Percentiles rank a stretch among this genome's conserved stretches.
Conservation (phyloP, 2,888 invertebrate species). For the Macrophya alboannulata region DNA sequence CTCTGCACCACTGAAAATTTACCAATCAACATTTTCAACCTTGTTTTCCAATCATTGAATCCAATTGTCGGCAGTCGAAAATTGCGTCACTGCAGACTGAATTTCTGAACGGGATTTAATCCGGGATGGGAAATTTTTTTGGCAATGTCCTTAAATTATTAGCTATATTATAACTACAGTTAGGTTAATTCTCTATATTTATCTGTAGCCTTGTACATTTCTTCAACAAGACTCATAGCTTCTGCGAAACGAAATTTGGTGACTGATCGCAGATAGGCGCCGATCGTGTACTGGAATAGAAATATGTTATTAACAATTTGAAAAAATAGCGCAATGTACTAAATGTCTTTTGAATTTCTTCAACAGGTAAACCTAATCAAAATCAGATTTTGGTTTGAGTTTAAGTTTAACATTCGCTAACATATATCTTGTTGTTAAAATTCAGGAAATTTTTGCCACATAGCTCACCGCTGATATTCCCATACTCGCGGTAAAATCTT, state of each 20-base stretch:
- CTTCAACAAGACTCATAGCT: conserved; percentile 22
- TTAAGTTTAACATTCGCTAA: not conserved
- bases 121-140: too few relatives aligned
- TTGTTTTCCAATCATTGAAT: not conserved
- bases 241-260: conserved; percentile 20
- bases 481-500: not conserved
- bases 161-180: not conserved
- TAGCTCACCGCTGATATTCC: not conserved
- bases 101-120: not conserved
- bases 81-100: too few relatives aligned
- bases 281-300: conserved; percentile 38
- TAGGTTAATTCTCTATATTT: conserved; percentile 46
- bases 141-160: not conserved
- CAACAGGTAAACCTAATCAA: too few relatives aligned
- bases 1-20: not conserved
- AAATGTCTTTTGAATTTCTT: not conserved
- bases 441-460: not conserved
- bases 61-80: too few relatives aligned
- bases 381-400: not conserved
- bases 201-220: conserved; percentile 35
- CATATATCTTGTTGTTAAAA: not conserved
- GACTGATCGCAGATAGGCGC: conserved; percentile 13
- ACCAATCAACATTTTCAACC: not conserved
- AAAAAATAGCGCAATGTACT: not conserved
- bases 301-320: not conserved